Conservation (phyloP, 2,888 invertebrate genomes). For the Dynastes hyllus region DNA sequence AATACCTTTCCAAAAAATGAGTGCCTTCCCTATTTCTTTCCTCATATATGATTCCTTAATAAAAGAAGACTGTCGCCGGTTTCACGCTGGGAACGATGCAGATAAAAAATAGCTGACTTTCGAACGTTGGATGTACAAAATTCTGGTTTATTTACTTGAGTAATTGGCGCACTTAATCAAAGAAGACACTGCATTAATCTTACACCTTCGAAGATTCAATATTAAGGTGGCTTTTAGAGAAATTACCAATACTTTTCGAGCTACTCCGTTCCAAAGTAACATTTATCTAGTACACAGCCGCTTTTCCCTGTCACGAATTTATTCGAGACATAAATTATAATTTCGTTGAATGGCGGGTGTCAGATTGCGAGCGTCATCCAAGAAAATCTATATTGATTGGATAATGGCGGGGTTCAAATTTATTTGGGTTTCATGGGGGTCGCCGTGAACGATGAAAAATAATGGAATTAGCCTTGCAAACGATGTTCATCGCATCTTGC, state of each 20-base stretch:
- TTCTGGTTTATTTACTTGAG: conserved; percentile 46
- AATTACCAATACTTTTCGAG: conserved; percentile 45
- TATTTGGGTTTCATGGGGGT: not conserved
- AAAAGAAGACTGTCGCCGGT: not conserved
- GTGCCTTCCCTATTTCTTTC: not conserved
- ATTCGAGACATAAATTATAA: conserved; percentile 41
- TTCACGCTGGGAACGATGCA: not conserved
- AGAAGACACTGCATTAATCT: conserved; percentile 41
- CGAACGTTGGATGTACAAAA: conserved; percentile 30
- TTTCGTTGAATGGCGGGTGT: conserved; percentile 10
- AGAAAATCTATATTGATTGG: conserved; percentile 6
- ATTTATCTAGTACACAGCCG: conserved; percentile 31
- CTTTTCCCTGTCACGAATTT: conserved; percentile 26
- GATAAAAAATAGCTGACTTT: conserved; percentile 13
- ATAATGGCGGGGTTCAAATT: not conserved
- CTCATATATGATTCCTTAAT: not conserved
- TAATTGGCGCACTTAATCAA: conserved; percentile 41
- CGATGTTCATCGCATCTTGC: too few species aligned
- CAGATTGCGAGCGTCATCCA: conserved; percentile 3
- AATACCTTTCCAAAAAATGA: too few species aligned
- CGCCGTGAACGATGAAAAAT: too few species aligned
- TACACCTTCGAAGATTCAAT: conserved; percentile 45
- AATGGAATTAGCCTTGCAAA: too few species aligned
- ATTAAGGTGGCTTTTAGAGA: conserved; percentile 45
- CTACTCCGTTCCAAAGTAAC: conserved; percentile 26